Evolutionary conservation across 2,888 invertebrate species (phyloP).

Genomic region (Spisula subtruncata): DNA sequence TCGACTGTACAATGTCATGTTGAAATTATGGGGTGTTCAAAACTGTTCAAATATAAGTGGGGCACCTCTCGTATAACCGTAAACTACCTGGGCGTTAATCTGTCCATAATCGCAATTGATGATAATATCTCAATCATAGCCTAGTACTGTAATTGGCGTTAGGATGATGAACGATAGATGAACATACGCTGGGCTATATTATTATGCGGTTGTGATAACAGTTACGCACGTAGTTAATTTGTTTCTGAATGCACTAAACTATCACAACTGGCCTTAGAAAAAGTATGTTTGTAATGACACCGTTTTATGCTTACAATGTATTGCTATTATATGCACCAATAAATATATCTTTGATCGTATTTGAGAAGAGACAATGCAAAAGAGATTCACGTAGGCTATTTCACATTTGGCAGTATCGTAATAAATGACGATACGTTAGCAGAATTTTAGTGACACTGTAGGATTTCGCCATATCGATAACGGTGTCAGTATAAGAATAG

Average conservation of each 20-base stretch:
- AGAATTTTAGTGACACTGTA: background rate
- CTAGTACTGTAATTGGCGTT: background rate
- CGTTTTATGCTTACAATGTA: background rate
- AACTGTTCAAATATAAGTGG: too few relatives aligned
- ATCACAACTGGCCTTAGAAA: background rate
- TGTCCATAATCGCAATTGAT: background rate
- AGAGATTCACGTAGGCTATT: background rate
- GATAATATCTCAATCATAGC: background rate
- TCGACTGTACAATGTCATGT: too few relatives aligned
- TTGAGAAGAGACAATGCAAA: background rate
- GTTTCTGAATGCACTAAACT: background rate
- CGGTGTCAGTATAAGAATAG: background rate
- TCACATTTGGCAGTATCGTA: slow-evolving; percentile 1
- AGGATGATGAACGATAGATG: background rate
- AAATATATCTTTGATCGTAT: background rate
- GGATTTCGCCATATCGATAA: background rate
- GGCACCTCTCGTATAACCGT: too few relatives aligned
- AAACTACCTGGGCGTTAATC: background rate
- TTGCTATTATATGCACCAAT: background rate
- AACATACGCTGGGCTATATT: background rate
- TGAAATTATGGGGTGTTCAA: too few relatives aligned
- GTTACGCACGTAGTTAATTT: background rate
- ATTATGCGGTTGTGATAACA: background rate
- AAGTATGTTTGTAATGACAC: background rate
- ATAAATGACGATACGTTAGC: background rate